Evolutionary conservation across 2,797 vertebrate genomes (phyloP).

Genomic region (Semaprochilodus insignis): DNA sequence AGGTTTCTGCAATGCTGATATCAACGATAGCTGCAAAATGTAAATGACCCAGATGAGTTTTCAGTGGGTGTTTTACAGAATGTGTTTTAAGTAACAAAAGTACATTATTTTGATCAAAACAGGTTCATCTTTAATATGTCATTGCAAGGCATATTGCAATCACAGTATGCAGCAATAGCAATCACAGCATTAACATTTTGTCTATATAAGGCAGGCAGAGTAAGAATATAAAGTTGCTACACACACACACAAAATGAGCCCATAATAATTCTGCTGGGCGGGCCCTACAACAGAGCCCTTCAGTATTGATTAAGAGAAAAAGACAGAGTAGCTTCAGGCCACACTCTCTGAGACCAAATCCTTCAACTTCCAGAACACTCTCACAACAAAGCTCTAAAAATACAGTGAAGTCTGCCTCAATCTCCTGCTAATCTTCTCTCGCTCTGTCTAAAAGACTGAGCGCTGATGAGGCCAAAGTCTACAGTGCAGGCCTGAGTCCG

Average conservation of each 20-base stretch:
- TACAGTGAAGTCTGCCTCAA: background rate
- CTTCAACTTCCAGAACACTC: constrained; percentile 13
- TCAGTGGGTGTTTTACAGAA: no score
- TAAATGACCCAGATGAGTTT: no score
- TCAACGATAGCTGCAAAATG: no score
- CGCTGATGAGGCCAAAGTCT: background rate
- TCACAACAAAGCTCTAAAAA: constrained; percentile 5
- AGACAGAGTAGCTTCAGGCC: constrained; percentile 35
- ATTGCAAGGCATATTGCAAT: background rate
- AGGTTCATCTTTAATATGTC: background rate
- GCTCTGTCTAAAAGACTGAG: background rate
- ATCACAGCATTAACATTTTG: background rate
- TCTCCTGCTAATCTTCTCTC: constrained; percentile 15
- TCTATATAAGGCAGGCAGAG: background rate
- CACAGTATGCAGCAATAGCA: background rate
- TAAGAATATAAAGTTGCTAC: background rate
- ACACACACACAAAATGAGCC: constrained; percentile 30
- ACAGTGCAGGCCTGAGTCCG: background rate
- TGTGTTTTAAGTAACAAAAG: no score
- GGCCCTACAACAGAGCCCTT: constrained; percentile 45
- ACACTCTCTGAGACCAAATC: constrained; percentile 20
- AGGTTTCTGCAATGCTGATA: no score
- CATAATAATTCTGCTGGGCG: constrained; percentile 34
- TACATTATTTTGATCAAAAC: no score
- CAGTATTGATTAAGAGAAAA: constrained; percentile 39